Evolutionary conservation across 2,888 invertebrate genomes (phyloP).

Genomic region (Vesta saturnalis): DNA sequence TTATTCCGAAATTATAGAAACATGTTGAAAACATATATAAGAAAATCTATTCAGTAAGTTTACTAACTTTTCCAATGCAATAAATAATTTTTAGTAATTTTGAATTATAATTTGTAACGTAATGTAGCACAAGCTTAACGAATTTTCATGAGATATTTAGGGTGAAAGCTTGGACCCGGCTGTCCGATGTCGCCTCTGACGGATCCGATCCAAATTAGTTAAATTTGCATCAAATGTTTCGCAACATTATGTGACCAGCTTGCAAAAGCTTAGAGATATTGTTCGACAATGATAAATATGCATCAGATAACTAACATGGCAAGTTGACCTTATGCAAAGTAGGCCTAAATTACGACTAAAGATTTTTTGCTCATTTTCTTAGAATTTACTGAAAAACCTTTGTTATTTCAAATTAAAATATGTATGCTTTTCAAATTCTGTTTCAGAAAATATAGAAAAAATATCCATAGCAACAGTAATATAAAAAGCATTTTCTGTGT

Average conservation of each 20-base stretch:
- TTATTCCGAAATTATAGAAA: too few species aligned
- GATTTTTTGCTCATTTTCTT: too few species aligned
- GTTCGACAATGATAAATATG: slow-evolving; percentile 50
- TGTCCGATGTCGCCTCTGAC: slow-evolving; percentile 51
- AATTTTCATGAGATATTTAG: slow-evolving; percentile 31
- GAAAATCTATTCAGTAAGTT: too few species aligned
- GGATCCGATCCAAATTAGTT: slow-evolving; percentile 55
- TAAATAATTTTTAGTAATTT: too few species aligned
- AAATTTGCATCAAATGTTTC: slow-evolving; percentile 57
- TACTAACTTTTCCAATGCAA: too few species aligned
- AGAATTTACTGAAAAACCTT: slow-evolving; percentile 2
- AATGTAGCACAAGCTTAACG: slow-evolving; percentile 21
- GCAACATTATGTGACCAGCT: slow-evolving; percentile 47
- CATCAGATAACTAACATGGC: slow-evolving; percentile 46
- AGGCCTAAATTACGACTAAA: neutral
- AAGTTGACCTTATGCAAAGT: slow-evolving; percentile 20
- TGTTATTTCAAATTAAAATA: slow-evolving; percentile 16
- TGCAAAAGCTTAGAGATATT: slow-evolving; percentile 41
- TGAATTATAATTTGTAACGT: neutral
- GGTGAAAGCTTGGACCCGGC: slow-evolving; percentile 41
- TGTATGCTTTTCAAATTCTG: too few species aligned
- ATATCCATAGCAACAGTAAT: too few species aligned
- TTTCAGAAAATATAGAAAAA: too few species aligned
- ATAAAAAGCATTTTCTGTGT: too few species aligned
- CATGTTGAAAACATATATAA: too few species aligned